Evolutionary conservation across 2,888 invertebrate species (phyloP), one percentile per base, ranked within the genome.

Genomic region (Diabrotica balteata): DNA sequence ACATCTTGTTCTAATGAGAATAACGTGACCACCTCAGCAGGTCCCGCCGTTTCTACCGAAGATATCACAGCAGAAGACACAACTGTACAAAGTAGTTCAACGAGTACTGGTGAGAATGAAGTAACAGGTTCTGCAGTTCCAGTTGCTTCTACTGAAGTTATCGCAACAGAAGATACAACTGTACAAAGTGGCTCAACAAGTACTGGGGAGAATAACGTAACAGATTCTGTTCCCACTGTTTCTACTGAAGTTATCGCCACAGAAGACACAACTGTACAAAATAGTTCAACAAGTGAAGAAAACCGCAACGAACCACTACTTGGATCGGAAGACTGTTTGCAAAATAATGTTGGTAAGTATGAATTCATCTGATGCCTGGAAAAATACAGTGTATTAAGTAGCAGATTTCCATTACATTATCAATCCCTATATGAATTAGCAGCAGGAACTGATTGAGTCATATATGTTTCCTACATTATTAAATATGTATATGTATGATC

Each of bases 1-100:
- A 76, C 76, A n/a, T 75, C 75, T 7, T 76, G 76, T 52, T 7
- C n/a, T 42, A 45, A 45, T 43, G 10, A 43, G 9, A 11, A 57
- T 45, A 57, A 42, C 17, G 44, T 7, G 4, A 50, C 49, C 9
- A 50, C 58, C 5, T 47, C 47, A 0, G 32, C 32, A 32, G 32
- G 1, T 32, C 47, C 47, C 8, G 47, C 47, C 4, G 47, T 47
- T 9, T 47, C 47, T 45, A 57, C n/a, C 8, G 57, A 58, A 22
- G 8, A 47, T 7, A 49, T 45, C 7, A 42, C 54, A 7, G 43
- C 2, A 10, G 54, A 55, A 43, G 43, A 10, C n/a, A 55, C 22
- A 9, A 53, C 53, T 43, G 9, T 8, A 42, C n/a, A 55, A 1
- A 47, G 9, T 47, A 43, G 10, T 7, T 8, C 43, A 10, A 10